Evolutionary conservation across 2,797 vertebrate genomes (phyloP).

Genomic region (Percopsis omiscomaycus): DNA sequence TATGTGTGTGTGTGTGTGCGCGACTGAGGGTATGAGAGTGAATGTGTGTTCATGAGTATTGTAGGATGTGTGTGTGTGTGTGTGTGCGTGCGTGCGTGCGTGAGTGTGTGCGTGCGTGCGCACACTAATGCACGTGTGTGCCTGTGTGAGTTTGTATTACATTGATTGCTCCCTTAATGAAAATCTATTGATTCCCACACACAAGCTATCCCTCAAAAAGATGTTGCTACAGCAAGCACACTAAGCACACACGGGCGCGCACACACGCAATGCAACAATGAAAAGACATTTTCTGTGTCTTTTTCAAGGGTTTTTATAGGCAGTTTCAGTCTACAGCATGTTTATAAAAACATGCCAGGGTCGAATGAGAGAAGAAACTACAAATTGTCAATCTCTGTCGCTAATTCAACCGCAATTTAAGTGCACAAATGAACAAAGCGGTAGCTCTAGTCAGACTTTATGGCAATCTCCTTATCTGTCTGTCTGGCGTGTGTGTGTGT

Average conservation of each 20-base stretch:
- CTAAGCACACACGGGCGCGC: neutral
- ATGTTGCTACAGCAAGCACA: conserved; percentile 11
- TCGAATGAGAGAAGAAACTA: neutral
- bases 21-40: conserved; percentile 1
- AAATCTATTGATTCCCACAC: conserved; percentile 56
- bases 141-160: conserved; percentile 8
- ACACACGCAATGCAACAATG: neutral
- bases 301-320: neutral
- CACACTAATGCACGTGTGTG: neutral
- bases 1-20: conserved; percentile 6
- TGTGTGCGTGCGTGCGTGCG: conserved; percentile 5
- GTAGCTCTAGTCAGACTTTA: no score
- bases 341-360: conserved; percentile 2
- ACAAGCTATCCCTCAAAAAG: conserved; percentile 23
- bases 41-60: conserved; percentile 15
- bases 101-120: neutral
- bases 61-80: conserved; percentile 1
- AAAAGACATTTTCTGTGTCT: neutral
- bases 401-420: neutral
- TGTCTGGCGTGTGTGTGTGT: no score
- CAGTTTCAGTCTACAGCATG: neutral
- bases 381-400: neutral
- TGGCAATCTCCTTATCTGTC: no score
- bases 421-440: no score
- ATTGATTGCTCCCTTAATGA: conserved; percentile 51